These are phyloP conservation scores for Mesoligia furuncula DNA, from an alignment of 2,888 invertebrate species.

Conservation along the genomic window DNA sequence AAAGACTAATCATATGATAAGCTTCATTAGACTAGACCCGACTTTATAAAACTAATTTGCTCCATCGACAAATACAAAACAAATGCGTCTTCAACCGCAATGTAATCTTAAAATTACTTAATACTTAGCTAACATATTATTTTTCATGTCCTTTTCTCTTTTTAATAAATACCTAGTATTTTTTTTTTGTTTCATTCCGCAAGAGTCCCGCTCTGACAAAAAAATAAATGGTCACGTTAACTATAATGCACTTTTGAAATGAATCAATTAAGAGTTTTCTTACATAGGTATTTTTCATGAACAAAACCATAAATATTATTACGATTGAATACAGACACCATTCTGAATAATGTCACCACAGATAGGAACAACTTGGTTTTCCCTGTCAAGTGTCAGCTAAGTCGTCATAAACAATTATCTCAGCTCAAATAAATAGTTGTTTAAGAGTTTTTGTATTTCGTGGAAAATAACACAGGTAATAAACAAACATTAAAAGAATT, in stretches of 20 bases:
- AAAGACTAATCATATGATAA: too few relatives aligned
- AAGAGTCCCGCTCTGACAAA: too few relatives aligned
- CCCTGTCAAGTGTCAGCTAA: neutral
- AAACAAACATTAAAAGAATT: neutral
- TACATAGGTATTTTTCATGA: neutral
- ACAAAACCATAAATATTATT: neutral
- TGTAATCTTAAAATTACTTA: too few relatives aligned
- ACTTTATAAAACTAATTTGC: too few relatives aligned
- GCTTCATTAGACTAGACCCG: too few relatives aligned
- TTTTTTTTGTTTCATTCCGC: too few relatives aligned
- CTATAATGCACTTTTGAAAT: neutral
- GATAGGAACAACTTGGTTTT: neutral
- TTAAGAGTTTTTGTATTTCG: neutral
- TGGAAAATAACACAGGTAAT: neutral
- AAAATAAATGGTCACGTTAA: too few relatives aligned
- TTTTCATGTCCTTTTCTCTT: too few relatives aligned
- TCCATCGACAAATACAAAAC: too few relatives aligned
- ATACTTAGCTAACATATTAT: too few relatives aligned
- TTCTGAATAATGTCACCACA: neutral
- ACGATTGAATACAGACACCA: neutral
- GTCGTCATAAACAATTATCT: slow-evolving; percentile 7
- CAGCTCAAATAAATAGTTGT: neutral
- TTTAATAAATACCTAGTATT: too few relatives aligned
- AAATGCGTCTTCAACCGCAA: too few relatives aligned
- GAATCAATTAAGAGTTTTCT: neutral